These are phyloP conservation scores for Pseudolaguvia tuberculata DNA, from an alignment of 2,113 vertebrate species.

Conservation along the genomic window DNA sequence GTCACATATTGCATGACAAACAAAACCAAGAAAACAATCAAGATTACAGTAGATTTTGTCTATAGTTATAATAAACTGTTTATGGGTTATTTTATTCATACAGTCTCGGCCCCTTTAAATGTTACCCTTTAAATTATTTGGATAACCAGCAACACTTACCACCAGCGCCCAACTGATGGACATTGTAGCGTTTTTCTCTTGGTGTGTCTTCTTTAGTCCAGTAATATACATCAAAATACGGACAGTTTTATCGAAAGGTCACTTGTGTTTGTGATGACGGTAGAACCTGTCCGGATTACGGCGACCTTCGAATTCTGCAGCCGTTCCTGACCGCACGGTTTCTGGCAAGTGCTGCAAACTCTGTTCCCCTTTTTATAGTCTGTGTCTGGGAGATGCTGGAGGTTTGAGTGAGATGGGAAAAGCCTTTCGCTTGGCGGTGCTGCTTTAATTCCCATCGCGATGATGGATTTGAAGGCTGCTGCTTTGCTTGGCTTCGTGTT, in stretches of 20 bases:
- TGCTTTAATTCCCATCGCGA: constrained; percentile 64
- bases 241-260: constrained; percentile 46
- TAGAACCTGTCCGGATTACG: constrained; percentile 46
- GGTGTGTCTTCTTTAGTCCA: neutral
- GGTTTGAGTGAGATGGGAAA: constrained; percentile 46
- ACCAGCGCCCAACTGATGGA: constrained; percentile 52
- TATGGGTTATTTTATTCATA: neutral
- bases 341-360: constrained; percentile 43
- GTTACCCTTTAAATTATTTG: neutral
- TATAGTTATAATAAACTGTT: too few relatives aligned
- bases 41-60: too few relatives aligned
- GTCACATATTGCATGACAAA: neutral
- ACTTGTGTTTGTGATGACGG: constrained; percentile 53
- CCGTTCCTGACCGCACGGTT: constrained; percentile 33
- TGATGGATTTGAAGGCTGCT: constrained; percentile 47
- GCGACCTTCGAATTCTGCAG: constrained; percentile 43
- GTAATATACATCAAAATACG: constrained; percentile 37
- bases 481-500: constrained; percentile 47
- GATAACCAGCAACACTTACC: constrained; percentile 59
- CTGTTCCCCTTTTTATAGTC: constrained; percentile 53
- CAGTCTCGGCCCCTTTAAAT: constrained; percentile 67
- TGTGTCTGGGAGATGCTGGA: constrained; percentile 51
- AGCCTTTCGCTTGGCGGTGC: constrained; percentile 49
- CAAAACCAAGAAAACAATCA: neutral
- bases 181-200: constrained; percentile 51